Conservation (phyloP, 2,797 vertebrate genomes). For the Channa striata region DNA sequence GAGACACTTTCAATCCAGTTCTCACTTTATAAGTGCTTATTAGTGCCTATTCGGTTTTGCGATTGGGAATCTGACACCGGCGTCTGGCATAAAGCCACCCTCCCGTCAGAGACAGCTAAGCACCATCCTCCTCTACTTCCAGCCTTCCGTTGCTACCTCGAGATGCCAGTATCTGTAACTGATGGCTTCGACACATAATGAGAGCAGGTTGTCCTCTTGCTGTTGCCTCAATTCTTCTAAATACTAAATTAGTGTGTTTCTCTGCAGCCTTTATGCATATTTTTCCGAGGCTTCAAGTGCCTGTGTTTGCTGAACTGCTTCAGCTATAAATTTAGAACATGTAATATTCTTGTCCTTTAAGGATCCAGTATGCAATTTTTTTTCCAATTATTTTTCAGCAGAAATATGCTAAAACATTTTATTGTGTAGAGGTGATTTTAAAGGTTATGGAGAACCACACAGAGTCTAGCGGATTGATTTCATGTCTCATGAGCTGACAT, state of each 20-base stretch:
- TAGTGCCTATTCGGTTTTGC: conserved; percentile 19
- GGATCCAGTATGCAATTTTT: too few relatives aligned
- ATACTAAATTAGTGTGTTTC: neutral
- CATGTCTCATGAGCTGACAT: too few relatives aligned
- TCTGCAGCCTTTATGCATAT: neutral
- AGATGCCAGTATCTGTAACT: conserved; percentile 14
- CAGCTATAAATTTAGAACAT: too few relatives aligned
- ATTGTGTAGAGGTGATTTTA: too few relatives aligned
- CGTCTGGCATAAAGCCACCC: neutral
- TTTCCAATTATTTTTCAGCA: too few relatives aligned
- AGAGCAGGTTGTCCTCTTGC: neutral
- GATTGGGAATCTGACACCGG: conserved; percentile 3
- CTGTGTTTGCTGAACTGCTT: too few relatives aligned
- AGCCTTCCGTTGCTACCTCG: conserved; percentile 39
- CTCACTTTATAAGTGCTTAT: conserved; percentile 23
- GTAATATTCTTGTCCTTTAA: too few relatives aligned
- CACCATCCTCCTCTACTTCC: conserved; percentile 8
- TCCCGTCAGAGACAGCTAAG: conserved; percentile 11
- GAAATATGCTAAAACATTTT: too few relatives aligned
- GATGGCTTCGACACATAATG: conserved; percentile 7
- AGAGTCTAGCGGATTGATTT: too few relatives aligned
- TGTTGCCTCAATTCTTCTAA: neutral
- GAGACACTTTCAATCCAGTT: neutral
- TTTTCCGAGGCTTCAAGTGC: too few relatives aligned
- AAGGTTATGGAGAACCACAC: too few relatives aligned